Conservation (phyloP, 2,888 invertebrate species). For the Tiliacea citrago region DNA sequence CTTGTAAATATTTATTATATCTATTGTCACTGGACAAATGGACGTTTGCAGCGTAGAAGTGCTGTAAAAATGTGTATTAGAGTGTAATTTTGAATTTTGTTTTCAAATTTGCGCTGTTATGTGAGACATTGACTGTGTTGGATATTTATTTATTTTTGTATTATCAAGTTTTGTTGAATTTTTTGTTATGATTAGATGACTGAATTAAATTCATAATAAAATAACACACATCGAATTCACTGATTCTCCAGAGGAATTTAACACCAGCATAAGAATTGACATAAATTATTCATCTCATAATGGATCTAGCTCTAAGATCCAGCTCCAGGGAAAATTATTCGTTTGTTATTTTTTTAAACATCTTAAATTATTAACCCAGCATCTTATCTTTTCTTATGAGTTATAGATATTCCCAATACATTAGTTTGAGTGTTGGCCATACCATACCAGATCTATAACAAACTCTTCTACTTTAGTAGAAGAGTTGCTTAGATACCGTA, state of each 20-base stretch:
- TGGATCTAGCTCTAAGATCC: not conserved
- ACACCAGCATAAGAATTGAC: not conserved
- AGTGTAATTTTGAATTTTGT: conserved; percentile 24
- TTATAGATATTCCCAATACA: too few relatives aligned
- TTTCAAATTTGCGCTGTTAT: conserved; percentile 20
- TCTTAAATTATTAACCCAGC: not conserved
- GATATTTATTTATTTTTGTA: not conserved
- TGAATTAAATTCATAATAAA: not conserved
- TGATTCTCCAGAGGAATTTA: too few relatives aligned
- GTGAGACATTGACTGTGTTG: not conserved
- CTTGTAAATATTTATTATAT: conserved; percentile 70
- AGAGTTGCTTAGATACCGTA: too few relatives aligned
- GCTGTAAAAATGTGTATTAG: conserved; percentile 30
- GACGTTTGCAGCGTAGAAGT: conserved; percentile 21
- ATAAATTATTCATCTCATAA: not conserved
- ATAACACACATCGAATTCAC: not conserved
- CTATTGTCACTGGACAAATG: conserved; percentile 64
- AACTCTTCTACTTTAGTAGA: too few relatives aligned
- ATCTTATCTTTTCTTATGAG: too few relatives aligned
- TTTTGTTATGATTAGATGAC: too few relatives aligned
- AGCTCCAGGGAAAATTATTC: not conserved
- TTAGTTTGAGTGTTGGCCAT: not conserved
- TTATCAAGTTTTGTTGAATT: not conserved
- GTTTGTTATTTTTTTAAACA: not conserved
- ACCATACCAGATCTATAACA: not conserved